phyloP scores from a whole-genome alignment of 2,888 invertebrate species.

The Heliconius ethilla region DNA sequence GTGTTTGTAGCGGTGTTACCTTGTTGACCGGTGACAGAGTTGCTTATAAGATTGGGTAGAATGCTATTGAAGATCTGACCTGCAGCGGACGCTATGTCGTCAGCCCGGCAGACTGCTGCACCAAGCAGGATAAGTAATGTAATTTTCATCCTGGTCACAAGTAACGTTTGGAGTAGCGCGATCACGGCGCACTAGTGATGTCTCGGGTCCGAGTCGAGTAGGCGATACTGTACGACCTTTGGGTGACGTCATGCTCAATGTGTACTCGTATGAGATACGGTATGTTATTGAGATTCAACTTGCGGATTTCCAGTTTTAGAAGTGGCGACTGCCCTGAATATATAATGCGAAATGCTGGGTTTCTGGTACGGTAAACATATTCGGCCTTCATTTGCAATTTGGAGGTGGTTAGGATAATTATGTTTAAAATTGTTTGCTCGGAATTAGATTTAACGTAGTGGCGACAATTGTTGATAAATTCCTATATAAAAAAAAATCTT shows the following conservation, averaged over 20 bases:
- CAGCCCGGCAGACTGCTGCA: constrained; percentile 62
- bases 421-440: not conserved
- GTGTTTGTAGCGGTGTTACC: constrained; percentile 73
- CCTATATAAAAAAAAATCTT: no score
- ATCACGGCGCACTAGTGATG: constrained; percentile 76
- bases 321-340: constrained; percentile 55
- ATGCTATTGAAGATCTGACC: constrained; percentile 76
- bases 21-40: constrained; percentile 67
- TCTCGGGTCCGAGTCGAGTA: constrained; percentile 57
- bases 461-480: not conserved
- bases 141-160: constrained; percentile 64
- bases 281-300: constrained; percentile 68
- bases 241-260: constrained; percentile 71
- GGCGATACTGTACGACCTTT: constrained; percentile 73
- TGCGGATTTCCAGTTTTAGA: constrained; percentile 69
- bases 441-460: not conserved
- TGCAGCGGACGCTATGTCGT: constrained; percentile 71
- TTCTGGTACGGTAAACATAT: constrained; percentile 55
- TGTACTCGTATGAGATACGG: constrained; percentile 54
- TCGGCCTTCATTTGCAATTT: constrained; percentile 55
- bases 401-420: not conserved
- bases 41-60: constrained; percentile 70
- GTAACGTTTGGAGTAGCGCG: constrained; percentile 67
- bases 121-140: constrained; percentile 60
- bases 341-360: constrained; percentile 45